Conservation (phyloP, 2,888 invertebrate species). For the Aleiodes leptofemur region DNA sequence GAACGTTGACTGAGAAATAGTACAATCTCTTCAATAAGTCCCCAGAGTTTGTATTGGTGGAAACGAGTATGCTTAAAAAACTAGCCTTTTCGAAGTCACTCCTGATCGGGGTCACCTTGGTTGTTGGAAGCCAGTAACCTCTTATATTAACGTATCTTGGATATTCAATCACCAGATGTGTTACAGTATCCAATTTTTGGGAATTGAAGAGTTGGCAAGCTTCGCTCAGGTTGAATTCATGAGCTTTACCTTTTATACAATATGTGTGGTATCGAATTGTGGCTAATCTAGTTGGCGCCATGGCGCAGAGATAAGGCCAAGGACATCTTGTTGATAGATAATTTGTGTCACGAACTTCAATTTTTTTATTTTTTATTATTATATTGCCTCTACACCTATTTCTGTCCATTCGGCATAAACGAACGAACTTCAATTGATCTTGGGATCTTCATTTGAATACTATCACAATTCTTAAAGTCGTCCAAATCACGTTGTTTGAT, state of each 20-base stretch:
- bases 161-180: background rate
- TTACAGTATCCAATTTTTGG: background rate
- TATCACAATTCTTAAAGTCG: background rate
- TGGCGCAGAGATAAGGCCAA: background rate
- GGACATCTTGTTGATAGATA: background rate
- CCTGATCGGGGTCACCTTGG: background rate
- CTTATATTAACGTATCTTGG: background rate
- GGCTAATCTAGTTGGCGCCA: background rate
- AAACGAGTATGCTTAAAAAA: no score
- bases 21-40: background rate
- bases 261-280: background rate
- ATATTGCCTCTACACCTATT: no score
- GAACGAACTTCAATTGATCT: background rate
- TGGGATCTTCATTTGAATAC: background rate
- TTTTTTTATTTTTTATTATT: no score
- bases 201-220: background rate
- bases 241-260: background rate
- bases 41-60: no score
- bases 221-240: background rate
- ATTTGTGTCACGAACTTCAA: background rate
- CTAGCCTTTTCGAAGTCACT: no score
- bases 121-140: background rate
- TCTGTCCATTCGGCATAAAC: no score
- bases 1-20: background rate
- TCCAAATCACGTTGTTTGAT: background rate